These are phyloP conservation scores for Amblyopsis hoosieri DNA, from an alignment of 2,797 vertebrate genomes.

Conservation along the genomic window DNA sequence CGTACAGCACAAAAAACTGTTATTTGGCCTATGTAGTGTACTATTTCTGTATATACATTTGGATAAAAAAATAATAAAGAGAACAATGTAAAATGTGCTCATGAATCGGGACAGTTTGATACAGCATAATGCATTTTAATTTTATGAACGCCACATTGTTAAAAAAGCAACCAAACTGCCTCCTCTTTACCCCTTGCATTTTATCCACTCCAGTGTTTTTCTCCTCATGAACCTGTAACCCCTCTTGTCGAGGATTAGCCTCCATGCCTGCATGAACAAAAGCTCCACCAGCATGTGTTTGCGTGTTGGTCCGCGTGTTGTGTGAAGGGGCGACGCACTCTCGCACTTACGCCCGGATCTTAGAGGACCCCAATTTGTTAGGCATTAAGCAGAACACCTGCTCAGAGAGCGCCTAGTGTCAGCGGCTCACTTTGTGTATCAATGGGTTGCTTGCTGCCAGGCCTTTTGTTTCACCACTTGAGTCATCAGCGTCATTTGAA, in stretches of 20 bases:
- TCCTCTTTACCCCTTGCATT: slow-evolving; percentile 38
- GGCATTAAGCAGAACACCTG: slow-evolving; percentile 81
- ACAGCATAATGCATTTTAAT: slow-evolving; percentile 5
- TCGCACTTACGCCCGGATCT: slow-evolving; percentile 70
- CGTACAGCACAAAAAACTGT: background rate
- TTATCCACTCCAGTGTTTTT: slow-evolving; percentile 55
- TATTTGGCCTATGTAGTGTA: background rate
- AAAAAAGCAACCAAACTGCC: slow-evolving; percentile 19
- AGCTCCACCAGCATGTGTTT: slow-evolving; percentile 56
- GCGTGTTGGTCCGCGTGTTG: slow-evolving; percentile 50
- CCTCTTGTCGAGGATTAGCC: slow-evolving; percentile 68
- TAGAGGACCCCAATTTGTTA: slow-evolving; percentile 75
- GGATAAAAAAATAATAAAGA: background rate
- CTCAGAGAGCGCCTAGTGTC: slow-evolving; percentile 62
- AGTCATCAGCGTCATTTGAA: slow-evolving; percentile 79
- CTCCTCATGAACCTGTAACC: slow-evolving; percentile 51
- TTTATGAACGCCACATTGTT: slow-evolving; percentile 9
- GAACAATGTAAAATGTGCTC: background rate
- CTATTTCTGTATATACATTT: too few relatives aligned
- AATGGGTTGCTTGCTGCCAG: slow-evolving; percentile 41
- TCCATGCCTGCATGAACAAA: slow-evolving; percentile 66
- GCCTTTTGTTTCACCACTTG: slow-evolving; percentile 75
- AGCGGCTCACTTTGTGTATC: slow-evolving; percentile 59
- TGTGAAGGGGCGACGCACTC: slow-evolving; percentile 58
- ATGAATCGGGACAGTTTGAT: slow-evolving; percentile 8